Evolutionary conservation across 2,113 vertebrate species (phyloP).

Genomic region (Hippoglossus stenolepis): DNA sequence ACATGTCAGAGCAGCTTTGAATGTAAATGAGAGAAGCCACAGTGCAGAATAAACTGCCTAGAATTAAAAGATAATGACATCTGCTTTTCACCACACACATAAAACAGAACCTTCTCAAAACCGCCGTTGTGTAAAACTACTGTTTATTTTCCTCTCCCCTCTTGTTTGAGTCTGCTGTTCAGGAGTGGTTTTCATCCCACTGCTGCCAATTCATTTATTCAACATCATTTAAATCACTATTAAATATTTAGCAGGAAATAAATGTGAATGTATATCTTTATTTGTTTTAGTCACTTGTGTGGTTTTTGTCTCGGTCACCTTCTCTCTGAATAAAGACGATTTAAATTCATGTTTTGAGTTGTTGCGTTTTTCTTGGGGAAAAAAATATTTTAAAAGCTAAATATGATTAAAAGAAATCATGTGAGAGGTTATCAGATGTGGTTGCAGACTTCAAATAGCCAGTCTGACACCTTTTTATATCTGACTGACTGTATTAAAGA

Average conservation of each 20-base stretch:
- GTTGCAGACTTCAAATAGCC: not conserved
- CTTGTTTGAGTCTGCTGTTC: too few species aligned
- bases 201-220: too few species aligned
- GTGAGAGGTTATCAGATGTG: not conserved
- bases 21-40: conserved; percentile 41
- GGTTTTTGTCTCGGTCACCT: not conserved
- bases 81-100: conserved; percentile 45
- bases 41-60: conserved; percentile 33
- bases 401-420: not conserved
- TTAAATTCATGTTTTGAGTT: conserved; percentile 20
- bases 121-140: conserved; percentile 17
- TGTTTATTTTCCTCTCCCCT: not conserved
- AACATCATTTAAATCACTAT: not conserved
- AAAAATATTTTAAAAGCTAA: not conserved
- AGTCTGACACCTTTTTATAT: not conserved
- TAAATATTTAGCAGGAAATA: not conserved
- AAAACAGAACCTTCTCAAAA: conserved; percentile 5
- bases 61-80: conserved; percentile 37
- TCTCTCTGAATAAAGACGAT: conserved; percentile 50
- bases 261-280: not conserved
- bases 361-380: not conserved
- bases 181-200: too few species aligned
- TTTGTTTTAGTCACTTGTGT: conserved; percentile 1
- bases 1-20: conserved; percentile 67
- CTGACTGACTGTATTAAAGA: too few species aligned